Base-by-base conservation (phyloP, 2,888 invertebrate species). In the Ernsta delagoae region DNA sequence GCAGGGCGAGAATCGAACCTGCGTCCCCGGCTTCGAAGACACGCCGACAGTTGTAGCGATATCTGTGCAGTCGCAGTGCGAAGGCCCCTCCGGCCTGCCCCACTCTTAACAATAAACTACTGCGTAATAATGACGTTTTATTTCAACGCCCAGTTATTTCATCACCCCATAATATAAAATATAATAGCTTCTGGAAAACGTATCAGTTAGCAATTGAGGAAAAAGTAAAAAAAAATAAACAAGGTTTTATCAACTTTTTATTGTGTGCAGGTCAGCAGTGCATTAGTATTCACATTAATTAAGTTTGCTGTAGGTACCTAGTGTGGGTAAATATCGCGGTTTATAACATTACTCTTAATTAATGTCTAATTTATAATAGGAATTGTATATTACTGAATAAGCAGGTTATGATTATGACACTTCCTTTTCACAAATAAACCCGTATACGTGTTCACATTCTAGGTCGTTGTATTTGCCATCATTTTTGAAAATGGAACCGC, bases 101-200 rank as follows among this genome's bases (percentile, higher is more conserved):
- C 83, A 84, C 83, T 89, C 84, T 91, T 91, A 90, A 90, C 89
- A 90, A 92, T 90, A 83, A 91, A 90, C 83, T 92, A 91, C 85
- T 90, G 90, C 91, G 90, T 92, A 91, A 90, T 88, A 69, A 67
- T 41, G 60, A 65, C 4, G 68, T 74, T 73, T 73, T 62, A 70
- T 70, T 72, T 57, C 57, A 24, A 24, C 4, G 7, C 8, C 50
- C 16, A 39, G 39, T 39, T 39, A 39, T 39, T 39, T 39, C 39
- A 7, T 39, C 5, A 39, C 6, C 4, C 24, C 1, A 24, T 3
- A 24, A 24, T 24, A 24, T 24, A 24, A 24, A 39, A 39, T 5
- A 39, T 39, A 0, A 39, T 1, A 39, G 6, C 5, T 39, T 39
- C 39, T 5, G 7, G 1, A 6, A 5, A 39, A 5, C 39, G 4